Conservation (phyloP, 1,140 invertebrate species). For the Ectropis grisescens region DNA sequence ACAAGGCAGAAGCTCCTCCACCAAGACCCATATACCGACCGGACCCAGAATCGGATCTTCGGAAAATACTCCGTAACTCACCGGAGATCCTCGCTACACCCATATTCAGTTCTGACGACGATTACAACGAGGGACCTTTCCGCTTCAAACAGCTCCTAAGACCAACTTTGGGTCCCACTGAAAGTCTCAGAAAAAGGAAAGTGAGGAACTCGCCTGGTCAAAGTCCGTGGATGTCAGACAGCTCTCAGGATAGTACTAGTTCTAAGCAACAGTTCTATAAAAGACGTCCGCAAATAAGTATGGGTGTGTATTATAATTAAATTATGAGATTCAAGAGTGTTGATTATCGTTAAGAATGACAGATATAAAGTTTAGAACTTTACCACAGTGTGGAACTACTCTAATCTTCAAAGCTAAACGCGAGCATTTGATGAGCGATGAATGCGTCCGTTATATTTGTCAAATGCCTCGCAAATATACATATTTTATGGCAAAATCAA, state of each 20-base stretch:
- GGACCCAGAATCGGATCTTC: constrained; percentile 58
- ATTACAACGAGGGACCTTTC: constrained; percentile 76
- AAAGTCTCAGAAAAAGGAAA: constrained; percentile 79
- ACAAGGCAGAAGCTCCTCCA: constrained; percentile 26
- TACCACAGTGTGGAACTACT: too few relatives aligned
- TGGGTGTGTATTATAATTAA: constrained; percentile 62
- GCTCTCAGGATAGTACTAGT: constrained; percentile 50
- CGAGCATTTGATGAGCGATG: too few relatives aligned
- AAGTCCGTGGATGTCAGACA: constrained; percentile 58
- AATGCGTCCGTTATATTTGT: too few relatives aligned
- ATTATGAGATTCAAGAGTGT: too few relatives aligned
- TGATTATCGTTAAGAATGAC: too few relatives aligned
- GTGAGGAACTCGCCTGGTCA: constrained; percentile 49
- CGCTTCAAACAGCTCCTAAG: constrained; percentile 79
- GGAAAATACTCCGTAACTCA: constrained; percentile 66
- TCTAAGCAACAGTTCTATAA: constrained; percentile 45
- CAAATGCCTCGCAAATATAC: too few relatives aligned
- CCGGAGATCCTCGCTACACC: constrained; percentile 62
- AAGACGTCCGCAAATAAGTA: constrained; percentile 52
- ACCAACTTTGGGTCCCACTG: constrained; percentile 78
- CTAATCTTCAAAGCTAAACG: too few relatives aligned
- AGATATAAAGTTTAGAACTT: too few relatives aligned
- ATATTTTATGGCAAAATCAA: too few relatives aligned
- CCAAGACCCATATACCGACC: constrained; percentile 41
- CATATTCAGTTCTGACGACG: constrained; percentile 54